These are phyloP conservation scores for Thelaira solivaga DNA, from an alignment of 2,888 invertebrate species.

Conservation along the genomic window DNA sequence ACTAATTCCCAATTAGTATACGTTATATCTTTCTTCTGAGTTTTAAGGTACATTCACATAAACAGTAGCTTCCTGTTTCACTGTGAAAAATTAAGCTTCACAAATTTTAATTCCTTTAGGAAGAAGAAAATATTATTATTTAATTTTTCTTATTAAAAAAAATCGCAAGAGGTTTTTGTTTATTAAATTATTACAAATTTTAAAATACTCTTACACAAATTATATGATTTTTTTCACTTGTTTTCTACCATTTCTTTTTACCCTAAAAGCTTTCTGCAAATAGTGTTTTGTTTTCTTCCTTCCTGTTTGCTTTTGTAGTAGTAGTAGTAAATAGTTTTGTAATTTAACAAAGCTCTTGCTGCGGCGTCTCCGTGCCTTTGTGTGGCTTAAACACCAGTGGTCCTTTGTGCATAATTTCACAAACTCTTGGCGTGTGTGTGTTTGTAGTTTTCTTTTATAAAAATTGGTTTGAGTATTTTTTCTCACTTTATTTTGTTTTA, in stretches of 20 bases:
- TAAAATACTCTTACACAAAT: slow-evolving; percentile 27
- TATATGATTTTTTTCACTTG: too few species aligned
- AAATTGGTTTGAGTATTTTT: slow-evolving; percentile 1
- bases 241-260: neutral
- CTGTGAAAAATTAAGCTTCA: too few species aligned
- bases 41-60: too few species aligned
- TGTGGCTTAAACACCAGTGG: slow-evolving; percentile 45
- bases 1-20: too few species aligned
- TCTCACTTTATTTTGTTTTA: too few species aligned
- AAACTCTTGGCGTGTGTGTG: neutral
- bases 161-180: slow-evolving; percentile 52
- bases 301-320: slow-evolving; percentile 14
- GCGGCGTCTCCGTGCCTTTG: slow-evolving; percentile 45
- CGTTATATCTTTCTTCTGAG: too few species aligned
- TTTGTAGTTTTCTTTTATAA: slow-evolving; percentile 6
- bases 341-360: slow-evolving; percentile 24
- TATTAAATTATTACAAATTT: too few species aligned
- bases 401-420: slow-evolving; percentile 31
- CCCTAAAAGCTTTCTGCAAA: slow-evolving; percentile 40
- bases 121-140: too few species aligned
- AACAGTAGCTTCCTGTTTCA: too few species aligned
- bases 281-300: slow-evolving; percentile 48
- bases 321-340: neutral
- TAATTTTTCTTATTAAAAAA: neutral
- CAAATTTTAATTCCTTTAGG: too few species aligned